Base-by-base conservation (phyloP, 2,797 vertebrate species). In the Jordanella pulchra region DNA sequence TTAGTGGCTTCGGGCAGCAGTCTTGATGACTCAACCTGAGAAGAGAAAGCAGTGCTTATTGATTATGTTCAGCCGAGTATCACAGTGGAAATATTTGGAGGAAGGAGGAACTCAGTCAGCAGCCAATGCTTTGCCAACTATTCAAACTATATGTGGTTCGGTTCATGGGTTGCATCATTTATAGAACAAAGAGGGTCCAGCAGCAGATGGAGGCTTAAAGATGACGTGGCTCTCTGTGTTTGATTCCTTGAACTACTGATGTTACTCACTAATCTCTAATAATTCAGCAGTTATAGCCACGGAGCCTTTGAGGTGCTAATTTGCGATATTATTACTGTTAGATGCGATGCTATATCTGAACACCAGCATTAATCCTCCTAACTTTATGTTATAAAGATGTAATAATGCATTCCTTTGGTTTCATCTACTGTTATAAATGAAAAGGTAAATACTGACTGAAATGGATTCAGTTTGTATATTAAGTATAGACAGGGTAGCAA, bases 41-140 rank as follows among this genome's bases (percentile, higher is more conserved):
- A 94, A 90, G 75, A 93, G 92, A 94, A 93, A 94, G 88, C 72
- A 44, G 23, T 72, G 73, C 69, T 74, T 73, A 80, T 73, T 81
- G 78, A 84, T 90, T 73, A 35, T 76, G 78, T 71, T 80, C 61
- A 53, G 67, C 56, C 42, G 27, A 72, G 69, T 76, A 72, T 79
- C 72, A 86, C 73, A 76, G 74, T 90, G 93, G 93, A 93, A 93
- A 92, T 91, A 92, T 89, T 89, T 12, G 25, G 75, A 74, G 10
- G 69, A 66, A 75, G 70, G 69, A 82, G 64, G 69, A 72, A 76
- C 61, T 69, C 78, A 58, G 63, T 82, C 50, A 70, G 14, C 68
- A 54, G 18, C 21, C 45, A 71, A 25, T 13, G 0, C 6, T 4
- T 32, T 45, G 45, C 65, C 44, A 73, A 44, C 70, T 48, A 48